Evolutionary conservation across 2,888 invertebrate species (phyloP), one percentile per base, ranked within the genome.

Genomic region (Pachymerium ferrugineum): DNA sequence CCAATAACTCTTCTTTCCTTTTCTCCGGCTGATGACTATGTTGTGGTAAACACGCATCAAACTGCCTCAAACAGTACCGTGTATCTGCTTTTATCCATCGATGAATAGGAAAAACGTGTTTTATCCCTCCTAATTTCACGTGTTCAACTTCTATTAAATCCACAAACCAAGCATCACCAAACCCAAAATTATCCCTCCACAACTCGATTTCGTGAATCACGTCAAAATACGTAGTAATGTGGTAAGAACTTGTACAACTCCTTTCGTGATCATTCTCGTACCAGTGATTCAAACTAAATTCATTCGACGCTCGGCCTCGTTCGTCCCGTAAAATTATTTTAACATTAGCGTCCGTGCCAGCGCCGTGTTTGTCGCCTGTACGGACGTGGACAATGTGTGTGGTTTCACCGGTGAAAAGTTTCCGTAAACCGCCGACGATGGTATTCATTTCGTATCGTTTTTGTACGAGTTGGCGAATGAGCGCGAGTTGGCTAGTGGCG

Each of bases 301-400:
- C 79, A 0, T 79, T 77, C 1, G 82, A 80, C 31, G 76, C 73
- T 33, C 79, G 77, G 10, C 80, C 82, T 3, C 78, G 74, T 25
- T 79, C 79, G 75, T 84, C 84, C 54, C 81, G 79, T 2, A 85
- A 76, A 16, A 79, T 77, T 2, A 83, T 78, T 76, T 78, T 79
- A 3, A 85, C 81, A 72, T 82, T 82, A 28, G 83, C 83, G 75
- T 84, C 83, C 0, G 82, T 82, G 1, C 82, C 82, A 0, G 83
- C 80, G 19, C 80, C 78, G 75, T 80, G 81, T 31, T 80, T 79
- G 77, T 85, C 84, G 0, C 84, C 84, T 0, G 84, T 84, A 42
- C 80, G 80, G 4, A 85, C 83, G 74, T 81, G 81, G 4, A 84
- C 79, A n/a, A 76, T 74, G 70, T 69, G 70, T 16, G 73, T 69